Evolutionary conservation across 1,140 invertebrate species (phyloP).

Genomic region (Sipha flava): DNA sequence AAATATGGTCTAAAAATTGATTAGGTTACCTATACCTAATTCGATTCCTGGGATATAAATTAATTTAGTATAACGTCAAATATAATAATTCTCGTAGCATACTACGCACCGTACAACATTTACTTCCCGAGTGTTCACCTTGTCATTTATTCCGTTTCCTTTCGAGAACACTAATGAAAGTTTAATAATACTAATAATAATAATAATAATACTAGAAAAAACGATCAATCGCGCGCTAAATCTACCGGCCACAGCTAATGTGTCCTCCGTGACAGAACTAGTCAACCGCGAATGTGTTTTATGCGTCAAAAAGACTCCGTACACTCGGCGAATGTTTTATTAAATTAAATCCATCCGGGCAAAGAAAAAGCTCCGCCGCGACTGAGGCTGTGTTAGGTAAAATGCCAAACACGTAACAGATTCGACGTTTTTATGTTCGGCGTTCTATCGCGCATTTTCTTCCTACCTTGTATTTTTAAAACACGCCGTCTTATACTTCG

Average conservation of each 20-base stretch:
- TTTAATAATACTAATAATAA: too few species aligned
- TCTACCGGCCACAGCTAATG: background rate
- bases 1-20: background rate
- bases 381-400: background rate
- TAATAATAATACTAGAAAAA: background rate
- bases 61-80: background rate
- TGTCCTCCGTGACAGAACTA: background rate
- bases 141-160: too few species aligned
- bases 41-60: background rate
- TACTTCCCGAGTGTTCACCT: too few species aligned
- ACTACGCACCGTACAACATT: too few species aligned
- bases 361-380: background rate
- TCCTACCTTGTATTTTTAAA: background rate
- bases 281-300: background rate
- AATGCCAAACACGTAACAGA: conserved; percentile 24
- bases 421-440: conserved; percentile 11
- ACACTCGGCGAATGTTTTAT: background rate
- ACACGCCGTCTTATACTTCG: background rate
- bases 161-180: too few species aligned
- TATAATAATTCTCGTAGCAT: background rate
- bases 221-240: background rate
- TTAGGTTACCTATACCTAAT: too few species aligned
- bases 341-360: background rate
- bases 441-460: background rate
- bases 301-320: background rate